Base-by-base conservation (phyloP, 1,140 invertebrate species). In the Drosophila pandora region DNA sequence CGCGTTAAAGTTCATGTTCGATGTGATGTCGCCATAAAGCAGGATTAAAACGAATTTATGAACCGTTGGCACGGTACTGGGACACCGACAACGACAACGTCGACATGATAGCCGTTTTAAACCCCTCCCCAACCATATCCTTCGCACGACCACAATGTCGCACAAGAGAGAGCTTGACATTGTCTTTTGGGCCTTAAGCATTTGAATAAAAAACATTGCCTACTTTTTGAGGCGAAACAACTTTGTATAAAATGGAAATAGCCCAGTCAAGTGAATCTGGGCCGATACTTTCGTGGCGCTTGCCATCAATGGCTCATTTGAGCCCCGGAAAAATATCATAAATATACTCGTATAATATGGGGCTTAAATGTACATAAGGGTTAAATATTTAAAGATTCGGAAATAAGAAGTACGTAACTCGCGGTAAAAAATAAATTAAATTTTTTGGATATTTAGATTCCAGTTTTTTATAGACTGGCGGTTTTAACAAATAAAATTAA, bases 1-100 rank as follows among this genome's bases (percentile, higher is more conserved):
- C 76, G 83, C 83, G 83, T 83, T 88, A 88, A 88, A 88, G 83
- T 87, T 87, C 83, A 87, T 87, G 83, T 88, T 87, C 83, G 83
- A 87, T 89, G 79, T 79, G 83, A 87, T 87, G 83, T 87, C 71
- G 83, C 83, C 83, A 87, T 87, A 87, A 87, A 87, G 83, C 83
- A 87, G 83, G 76, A 87, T 87, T 87, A 87, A 87, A 84, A 88
- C 75, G 75, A 87, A 87, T 89, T 87, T 87, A 87, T 87, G 83
- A 87, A 88, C 83, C 83, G 79, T 87, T 87, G 83, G 71, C 83
- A 87, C 83, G 83, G 80, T 57, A 83, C 70, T 56, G 34, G 49
- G 45, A 22, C 56, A 45, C 34, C 67, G 54, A 56, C 45, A 50
- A 76, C 74, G 75, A 47, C 62, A 52, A 56, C 56, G 47, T 56